These are phyloP conservation scores for Anguilla megastoma DNA, from an alignment of 2,797 vertebrate genomes.

Conservation along the genomic window DNA sequence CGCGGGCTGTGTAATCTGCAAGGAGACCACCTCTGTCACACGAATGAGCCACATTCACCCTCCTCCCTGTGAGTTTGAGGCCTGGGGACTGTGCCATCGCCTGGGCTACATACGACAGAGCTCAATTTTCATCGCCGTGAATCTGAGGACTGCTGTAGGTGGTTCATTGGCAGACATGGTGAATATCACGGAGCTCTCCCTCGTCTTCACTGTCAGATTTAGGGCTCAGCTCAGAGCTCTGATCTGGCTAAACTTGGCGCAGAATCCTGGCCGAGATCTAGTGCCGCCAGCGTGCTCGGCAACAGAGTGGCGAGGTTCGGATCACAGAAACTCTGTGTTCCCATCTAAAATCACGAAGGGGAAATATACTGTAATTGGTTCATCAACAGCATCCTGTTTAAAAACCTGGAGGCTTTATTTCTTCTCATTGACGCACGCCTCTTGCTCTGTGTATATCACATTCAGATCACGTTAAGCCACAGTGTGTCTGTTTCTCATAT, in stretches of 20 bases:
- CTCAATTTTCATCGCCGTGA: too few relatives aligned
- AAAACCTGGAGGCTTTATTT: neutral
- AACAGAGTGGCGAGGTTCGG: slow-evolving; percentile 55
- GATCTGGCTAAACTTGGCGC: slow-evolving; percentile 53
- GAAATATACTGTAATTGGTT: slow-evolving; percentile 40
- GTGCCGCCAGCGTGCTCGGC: slow-evolving; percentile 45
- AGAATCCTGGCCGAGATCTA: slow-evolving; percentile 60
- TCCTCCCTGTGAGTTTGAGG: neutral
- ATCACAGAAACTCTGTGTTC: slow-evolving; percentile 57
- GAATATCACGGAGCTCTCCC: neutral
- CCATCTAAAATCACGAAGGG: neutral
- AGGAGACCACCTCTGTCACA: neutral
- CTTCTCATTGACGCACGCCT: neutral
- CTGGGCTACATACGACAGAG: neutral
- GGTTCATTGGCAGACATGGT: slow-evolving; percentile 41
- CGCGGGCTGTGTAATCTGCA: neutral
- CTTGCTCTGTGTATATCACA: neutral
- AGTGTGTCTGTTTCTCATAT: neutral
- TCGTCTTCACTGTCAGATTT: neutral
- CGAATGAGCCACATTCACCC: neutral
- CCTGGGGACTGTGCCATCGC: neutral
- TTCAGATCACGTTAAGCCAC: neutral
- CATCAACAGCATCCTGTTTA: slow-evolving; percentile 41
- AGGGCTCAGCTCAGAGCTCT: slow-evolving; percentile 38
- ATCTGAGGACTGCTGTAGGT: slow-evolving; percentile 54